Evolutionary conservation across 2,113 vertebrate species (phyloP), one percentile per base, ranked within the genome.

Genomic region (Genyomyrus donnyi): DNA sequence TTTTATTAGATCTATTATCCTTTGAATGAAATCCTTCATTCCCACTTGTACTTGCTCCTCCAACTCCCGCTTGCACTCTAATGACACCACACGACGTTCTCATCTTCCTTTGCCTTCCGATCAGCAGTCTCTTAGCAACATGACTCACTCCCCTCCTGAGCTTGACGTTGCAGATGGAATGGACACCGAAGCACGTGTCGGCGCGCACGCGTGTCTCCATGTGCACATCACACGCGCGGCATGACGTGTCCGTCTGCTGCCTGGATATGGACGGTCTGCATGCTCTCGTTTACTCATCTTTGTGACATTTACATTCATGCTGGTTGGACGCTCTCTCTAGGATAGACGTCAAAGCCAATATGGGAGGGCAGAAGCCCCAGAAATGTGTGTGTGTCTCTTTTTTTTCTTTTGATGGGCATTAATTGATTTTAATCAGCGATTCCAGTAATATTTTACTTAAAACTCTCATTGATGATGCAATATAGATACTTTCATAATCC

Each of bases 51-150:
- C 83, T 90, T 62, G 62, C 83, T 89, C 70, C 89, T 62, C 89
- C 89, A 91, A 90, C 91, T 84, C 90, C 91, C 90, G 91, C 91
- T 89, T 88, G 90, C 89, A 88, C 88, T 88, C 90, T 89, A 91
- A 91, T 89, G 90, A 89, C 89, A 90, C 88, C 52, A 89, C 88
- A 91, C 86, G 50, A 52, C 91, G 91, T 46, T 88, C 90, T 90
- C 90, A 9, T 90, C 89, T 89, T 24, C 66, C 91, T 42, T 42
- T 42, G 90, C 74, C 88, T 88, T 90, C 83, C 46, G 74, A 56
- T 89, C 70, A 48, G 84, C 83, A 48, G 92, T 94, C 88, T 94
- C 93, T 92, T 93, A 93, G 93, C 93, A 93, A 94, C 93, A 11
- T 85, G 92, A 92, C 88, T 94, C 91, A 91, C 88, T 90, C 88